phyloP scores from a whole-genome alignment of 2,888 invertebrate genomes.

The Desoria tigrina region DNA sequence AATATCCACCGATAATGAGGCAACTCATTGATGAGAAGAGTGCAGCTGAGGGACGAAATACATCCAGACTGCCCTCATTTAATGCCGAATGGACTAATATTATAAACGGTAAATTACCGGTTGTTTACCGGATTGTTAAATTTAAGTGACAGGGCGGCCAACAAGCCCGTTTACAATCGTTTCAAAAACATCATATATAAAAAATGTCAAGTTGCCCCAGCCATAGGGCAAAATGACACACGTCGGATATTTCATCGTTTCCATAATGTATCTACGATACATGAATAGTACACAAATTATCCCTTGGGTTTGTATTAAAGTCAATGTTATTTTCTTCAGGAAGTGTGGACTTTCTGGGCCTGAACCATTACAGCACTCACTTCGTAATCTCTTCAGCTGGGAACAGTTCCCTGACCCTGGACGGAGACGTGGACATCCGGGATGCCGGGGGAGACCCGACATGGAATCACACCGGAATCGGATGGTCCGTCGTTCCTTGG shows the following conservation, averaged over 20 bases:
- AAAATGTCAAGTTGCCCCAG: no score
- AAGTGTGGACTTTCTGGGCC: slow-evolving; percentile 47
- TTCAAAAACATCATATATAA: background rate
- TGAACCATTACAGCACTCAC: slow-evolving; percentile 48
- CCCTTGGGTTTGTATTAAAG: background rate
- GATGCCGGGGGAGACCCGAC: slow-evolving; percentile 35
- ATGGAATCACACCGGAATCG: slow-evolving; percentile 44
- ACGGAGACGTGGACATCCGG: slow-evolving; percentile 38
- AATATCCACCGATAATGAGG: slow-evolving; percentile 49
- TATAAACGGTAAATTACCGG: slow-evolving; percentile 36
- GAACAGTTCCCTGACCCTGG: slow-evolving; percentile 17
- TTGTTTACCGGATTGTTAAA: background rate
- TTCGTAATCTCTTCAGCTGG: slow-evolving; percentile 26
- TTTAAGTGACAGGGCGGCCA: background rate
- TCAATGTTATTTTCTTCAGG: slow-evolving; percentile 15
- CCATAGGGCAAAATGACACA: no score
- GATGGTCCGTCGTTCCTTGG: slow-evolving; percentile 41
- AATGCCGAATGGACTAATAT: slow-evolving; percentile 39
- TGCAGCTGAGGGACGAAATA: slow-evolving; percentile 38
- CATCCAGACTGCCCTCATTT: slow-evolving; percentile 44
- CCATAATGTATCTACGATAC: background rate
- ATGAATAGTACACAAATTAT: no score
- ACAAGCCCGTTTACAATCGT: background rate
- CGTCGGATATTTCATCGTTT: no score
- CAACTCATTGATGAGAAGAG: slow-evolving; percentile 40